Evolutionary conservation across 2,888 invertebrate species (phyloP).

Genomic region (Trissonchulus latispiculum): DNA sequence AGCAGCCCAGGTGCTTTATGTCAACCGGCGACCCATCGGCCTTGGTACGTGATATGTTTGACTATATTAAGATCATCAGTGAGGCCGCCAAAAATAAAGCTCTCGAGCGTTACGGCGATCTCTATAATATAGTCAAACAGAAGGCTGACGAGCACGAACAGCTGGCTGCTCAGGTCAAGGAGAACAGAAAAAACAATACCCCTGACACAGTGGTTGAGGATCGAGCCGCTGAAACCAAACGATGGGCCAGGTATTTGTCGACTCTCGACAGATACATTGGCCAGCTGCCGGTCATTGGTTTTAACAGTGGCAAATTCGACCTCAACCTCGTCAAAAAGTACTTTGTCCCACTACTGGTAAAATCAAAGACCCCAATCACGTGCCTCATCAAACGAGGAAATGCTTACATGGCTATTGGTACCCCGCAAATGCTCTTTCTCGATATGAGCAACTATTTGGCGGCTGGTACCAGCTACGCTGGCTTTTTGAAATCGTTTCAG

Average conservation of each 20-base stretch:
- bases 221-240: not conserved
- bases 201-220: too few relatives aligned
- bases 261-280: not conserved
- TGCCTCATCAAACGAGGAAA: not conserved
- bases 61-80: too few relatives aligned
- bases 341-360: not conserved
- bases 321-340: constrained; percentile 1
- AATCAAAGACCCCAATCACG: not conserved
- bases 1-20: not conserved
- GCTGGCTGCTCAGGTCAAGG: not conserved
- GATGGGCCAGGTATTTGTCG: not conserved
- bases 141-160: too few relatives aligned
- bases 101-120: not conserved
- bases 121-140: not conserved
- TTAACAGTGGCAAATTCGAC: constrained; percentile 9
- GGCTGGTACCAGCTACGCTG: not conserved
- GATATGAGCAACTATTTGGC: not conserved
- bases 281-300: not conserved
- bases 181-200: too few relatives aligned
- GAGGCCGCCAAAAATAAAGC: not conserved
- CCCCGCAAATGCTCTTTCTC: not conserved
- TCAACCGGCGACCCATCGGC: not conserved
- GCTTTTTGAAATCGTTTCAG: constrained; percentile 3
- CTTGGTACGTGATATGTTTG: not conserved
- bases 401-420: not conserved